phyloP scores from a whole-genome alignment of 2,888 invertebrate genomes.

The Himalopsyche japonica region DNA sequence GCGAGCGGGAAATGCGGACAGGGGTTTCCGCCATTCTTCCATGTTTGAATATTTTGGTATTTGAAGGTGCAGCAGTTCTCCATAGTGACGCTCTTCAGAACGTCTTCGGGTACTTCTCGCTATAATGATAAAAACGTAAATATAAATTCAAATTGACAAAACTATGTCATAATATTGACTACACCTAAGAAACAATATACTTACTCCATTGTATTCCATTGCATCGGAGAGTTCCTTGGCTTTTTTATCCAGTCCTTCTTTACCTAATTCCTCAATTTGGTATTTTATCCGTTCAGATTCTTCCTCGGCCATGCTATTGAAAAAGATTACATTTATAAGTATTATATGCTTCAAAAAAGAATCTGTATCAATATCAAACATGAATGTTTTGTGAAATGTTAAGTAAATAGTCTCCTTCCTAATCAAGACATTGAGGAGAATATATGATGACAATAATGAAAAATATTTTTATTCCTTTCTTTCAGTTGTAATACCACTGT shows the following conservation, averaged over 20 bases:
- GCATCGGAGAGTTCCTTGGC: slow-evolving; percentile 67
- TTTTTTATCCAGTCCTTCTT: slow-evolving; percentile 69
- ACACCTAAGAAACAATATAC: not conserved
- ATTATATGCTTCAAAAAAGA: not conserved
- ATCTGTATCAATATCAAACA: too few species aligned
- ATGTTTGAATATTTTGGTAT: slow-evolving; percentile 64
- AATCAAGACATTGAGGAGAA: too few species aligned
- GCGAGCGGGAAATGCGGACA: slow-evolving; percentile 63
- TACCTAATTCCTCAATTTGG: slow-evolving; percentile 68
- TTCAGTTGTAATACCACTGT: not conserved
- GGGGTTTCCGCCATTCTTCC: slow-evolving; percentile 46
- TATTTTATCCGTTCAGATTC: slow-evolving; percentile 73
- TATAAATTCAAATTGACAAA: slow-evolving; percentile 1
- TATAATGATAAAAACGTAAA: slow-evolving; percentile 46
- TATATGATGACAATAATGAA: too few species aligned
- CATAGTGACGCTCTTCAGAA: slow-evolving; percentile 74
- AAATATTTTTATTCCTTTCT: not conserved
- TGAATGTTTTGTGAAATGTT: too few species aligned
- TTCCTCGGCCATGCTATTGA: slow-evolving; percentile 65
- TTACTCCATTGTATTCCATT: slow-evolving; percentile 75
- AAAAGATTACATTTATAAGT: not conserved
- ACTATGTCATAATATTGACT: not conserved
- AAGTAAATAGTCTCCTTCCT: too few species aligned
- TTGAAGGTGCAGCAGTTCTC: slow-evolving; percentile 60
- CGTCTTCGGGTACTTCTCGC: slow-evolving; percentile 70